phyloP scores from a whole-genome alignment of 2,888 invertebrate species.

The Microctonus aethiopoides region DNA sequence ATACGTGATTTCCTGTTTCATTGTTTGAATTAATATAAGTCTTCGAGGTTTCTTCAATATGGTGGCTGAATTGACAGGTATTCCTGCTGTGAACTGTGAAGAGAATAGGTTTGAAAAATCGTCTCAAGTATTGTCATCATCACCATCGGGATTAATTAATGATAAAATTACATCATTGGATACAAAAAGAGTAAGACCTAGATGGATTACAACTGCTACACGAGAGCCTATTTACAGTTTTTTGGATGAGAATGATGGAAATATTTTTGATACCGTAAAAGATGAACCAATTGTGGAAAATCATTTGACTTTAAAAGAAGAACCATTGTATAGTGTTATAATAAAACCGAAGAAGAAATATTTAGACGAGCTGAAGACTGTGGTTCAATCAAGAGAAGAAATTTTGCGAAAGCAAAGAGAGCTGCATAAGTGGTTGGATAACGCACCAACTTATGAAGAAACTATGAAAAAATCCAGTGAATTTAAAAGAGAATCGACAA shows the following conservation, averaged over 20 bases:
- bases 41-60: conserved; percentile 37
- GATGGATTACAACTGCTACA: conserved; percentile 58
- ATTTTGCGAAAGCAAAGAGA: conserved; percentile 45
- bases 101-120: conserved; percentile 20
- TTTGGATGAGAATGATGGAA: conserved; percentile 44
- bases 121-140: neutral
- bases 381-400: conserved; percentile 30
- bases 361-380: conserved; percentile 22
- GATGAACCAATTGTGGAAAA: neutral
- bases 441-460: neutral
- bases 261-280: neutral
- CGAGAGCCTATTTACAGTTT: conserved; percentile 57
- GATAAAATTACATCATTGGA: neutral
- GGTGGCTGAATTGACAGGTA: conserved; percentile 59
- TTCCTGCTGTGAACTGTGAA: conserved; percentile 47
- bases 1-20: conserved; percentile 57
- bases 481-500: neutral
- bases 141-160: neutral
- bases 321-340: conserved; percentile 54
- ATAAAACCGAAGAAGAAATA: conserved; percentile 48
- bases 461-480: neutral
- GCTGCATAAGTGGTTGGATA: conserved; percentile 51
- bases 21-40: conserved; percentile 19
- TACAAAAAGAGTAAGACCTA: conserved; percentile 43
- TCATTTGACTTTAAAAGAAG: conserved; percentile 11